Base-by-base conservation (phyloP, 2,888 invertebrate genomes). In the Magallana nippona region DNA sequence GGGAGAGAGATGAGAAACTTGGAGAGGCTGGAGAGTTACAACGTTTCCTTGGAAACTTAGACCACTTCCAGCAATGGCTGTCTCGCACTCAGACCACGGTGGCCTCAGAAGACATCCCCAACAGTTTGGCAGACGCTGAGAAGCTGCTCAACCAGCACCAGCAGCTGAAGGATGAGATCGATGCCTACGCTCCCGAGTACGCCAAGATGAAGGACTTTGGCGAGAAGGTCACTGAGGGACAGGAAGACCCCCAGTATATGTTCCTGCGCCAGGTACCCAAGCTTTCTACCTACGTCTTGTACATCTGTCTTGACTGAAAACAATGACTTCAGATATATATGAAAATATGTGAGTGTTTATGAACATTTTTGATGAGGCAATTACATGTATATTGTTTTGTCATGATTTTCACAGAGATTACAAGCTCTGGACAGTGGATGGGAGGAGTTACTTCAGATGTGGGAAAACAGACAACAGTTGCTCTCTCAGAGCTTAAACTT, bases 131-230 rank as follows among this genome's bases (percentile, higher is more conserved):
- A 15, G 99, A 99, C 94, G 99, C 99, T 15, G 99, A 99, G 95
- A 98, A 98, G 93, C 95, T 99, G 22, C 95, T 99, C 79, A 98
- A 97, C 79, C 98, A 99, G 94, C 99, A 99, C 95, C 98, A 98
- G 95, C 98, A 98, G 90, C 98, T 99, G 94, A 97, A 98, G 93
- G 99, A 99, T 94, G 99, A 99, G 95, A 99, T 99, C 92, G 99
- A 99, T 94, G 99, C 99, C 93, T 99, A 99, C 95, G 98, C 97
- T 82, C 98, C 98, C 92, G 99, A 99, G 94, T 99, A 98, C 94
- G 97, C 97, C 92, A 97, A 98, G 95, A 99, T 99, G 98, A 99
- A 99, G 97, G 98, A 99, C 93, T 99, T 99, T 93, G 99, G 99
- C 71, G 98, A 91, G 83, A 92, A 93, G 85, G 93, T 94, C 55